Base-by-base conservation (phyloP, 64 coral and sea anemone species). In the Astreopora myriophthalma region DNA sequence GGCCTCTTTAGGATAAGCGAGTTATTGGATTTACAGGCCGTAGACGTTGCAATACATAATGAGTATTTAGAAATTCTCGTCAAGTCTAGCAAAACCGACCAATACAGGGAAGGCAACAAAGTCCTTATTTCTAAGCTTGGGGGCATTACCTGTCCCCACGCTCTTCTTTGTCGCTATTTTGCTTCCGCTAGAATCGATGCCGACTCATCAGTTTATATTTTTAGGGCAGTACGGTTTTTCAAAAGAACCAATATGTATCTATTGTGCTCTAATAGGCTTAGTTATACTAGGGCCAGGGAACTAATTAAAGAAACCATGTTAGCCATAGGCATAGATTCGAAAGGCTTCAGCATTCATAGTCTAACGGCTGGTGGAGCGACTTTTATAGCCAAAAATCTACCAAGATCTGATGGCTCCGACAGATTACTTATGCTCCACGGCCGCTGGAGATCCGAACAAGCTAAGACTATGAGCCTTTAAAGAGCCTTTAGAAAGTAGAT, bases 31-130 rank as follows among this genome's bases (percentile, higher is more conserved):
- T 33, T 85, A 8, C 60, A 64, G 23, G 29, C 30, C 9, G 22
- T 17, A 1, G 60, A 67, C 2, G 6, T 67, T 26, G 25, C 63
- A 10, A 1, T 28, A 1, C 63, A 67, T 27, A 24, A 67, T 24
- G 81, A 67, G 1, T 25, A 69, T 85, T 5, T 85, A 0, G 81
- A 85, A 39, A 37, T 85, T n/a, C 17, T 67, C 9, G 58, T 85
- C n/a, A 3, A 37, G 20, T 66, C 1, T 36, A 36, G 55, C 20
- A 85, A 85, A 65, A 68, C 81, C 8, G 81, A 85, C 19, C 49
- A 64, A 67, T 85, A 85, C 20, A 34, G 65, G 34, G 55, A 85
- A 38, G 81, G 81, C 7, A 85, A 85, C 24, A 85, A 85, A 67
- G 81, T 85, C 8, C 34, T 20, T 34, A 85, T 85, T 16, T 58